Evolutionary conservation across 2,888 invertebrate species (phyloP).

Genomic region (Andrena haemorrhoa): DNA sequence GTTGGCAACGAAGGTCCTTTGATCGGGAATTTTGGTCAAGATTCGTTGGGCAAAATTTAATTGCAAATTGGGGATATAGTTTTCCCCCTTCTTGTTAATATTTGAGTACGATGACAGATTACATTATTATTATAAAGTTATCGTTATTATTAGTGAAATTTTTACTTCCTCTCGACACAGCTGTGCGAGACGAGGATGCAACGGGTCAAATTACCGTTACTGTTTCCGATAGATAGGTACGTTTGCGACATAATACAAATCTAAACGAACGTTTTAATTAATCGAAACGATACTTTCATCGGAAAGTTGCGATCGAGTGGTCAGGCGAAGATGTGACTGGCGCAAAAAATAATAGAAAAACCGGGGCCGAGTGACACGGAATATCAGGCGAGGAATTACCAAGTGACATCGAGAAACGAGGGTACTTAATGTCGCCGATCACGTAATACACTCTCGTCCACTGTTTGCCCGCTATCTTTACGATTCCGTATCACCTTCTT

Average conservation of each 20-base stretch:
- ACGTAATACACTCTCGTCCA: conserved; percentile 34
- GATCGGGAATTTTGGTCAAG: neutral
- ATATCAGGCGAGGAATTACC: conserved; percentile 49
- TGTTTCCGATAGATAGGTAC: neutral
- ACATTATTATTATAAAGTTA: no score
- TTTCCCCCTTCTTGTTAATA: no score
- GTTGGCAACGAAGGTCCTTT: neutral
- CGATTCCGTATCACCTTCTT: conserved; percentile 33
- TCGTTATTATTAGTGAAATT: no score
- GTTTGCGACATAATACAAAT: neutral
- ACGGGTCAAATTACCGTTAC: neutral
- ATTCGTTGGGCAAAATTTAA: neutral
- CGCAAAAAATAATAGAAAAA: conserved; percentile 19
- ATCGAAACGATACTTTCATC: conserved; percentile 5
- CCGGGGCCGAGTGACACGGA: conserved; percentile 6
- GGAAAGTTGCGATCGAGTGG: conserved; percentile 3
- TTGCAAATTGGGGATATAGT: no score
- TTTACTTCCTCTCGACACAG: no score
- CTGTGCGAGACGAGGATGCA: neutral
- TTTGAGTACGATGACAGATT: no score
- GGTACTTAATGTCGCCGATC: conserved; percentile 41
- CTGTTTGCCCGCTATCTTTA: conserved; percentile 39
- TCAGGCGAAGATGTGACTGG: neutral
- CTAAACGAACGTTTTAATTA: neutral
- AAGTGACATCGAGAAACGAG: conserved; percentile 33